phyloP scores from a whole-genome alignment of 2,797 vertebrate species.

The Chelon auratus region DNA sequence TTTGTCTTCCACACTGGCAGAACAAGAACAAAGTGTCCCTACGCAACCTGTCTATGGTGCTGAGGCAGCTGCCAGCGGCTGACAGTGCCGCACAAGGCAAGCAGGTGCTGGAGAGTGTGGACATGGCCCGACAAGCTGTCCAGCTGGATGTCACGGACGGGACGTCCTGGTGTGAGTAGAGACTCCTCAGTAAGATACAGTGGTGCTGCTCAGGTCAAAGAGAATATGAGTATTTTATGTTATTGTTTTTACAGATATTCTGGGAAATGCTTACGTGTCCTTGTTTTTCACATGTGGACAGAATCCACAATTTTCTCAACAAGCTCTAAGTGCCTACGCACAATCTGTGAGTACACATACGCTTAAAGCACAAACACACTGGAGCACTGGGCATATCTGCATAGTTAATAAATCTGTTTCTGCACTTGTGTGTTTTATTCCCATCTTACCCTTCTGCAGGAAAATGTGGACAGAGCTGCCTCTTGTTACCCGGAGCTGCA shows the following conservation, averaged over 20 bases:
- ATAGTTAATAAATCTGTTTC: neutral
- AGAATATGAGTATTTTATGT: neutral
- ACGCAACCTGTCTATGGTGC: slow-evolving; percentile 92
- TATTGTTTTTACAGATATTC: slow-evolving; percentile 85
- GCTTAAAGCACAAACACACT: no score
- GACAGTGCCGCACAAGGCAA: slow-evolving; percentile 79
- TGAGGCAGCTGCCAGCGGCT: slow-evolving; percentile 86
- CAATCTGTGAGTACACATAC: slow-evolving; percentile 87
- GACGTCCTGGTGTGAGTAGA: slow-evolving; percentile 93
- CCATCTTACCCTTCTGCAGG: slow-evolving; percentile 68
- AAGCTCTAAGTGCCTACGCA: slow-evolving; percentile 91
- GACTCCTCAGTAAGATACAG: no score
- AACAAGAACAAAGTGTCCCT: slow-evolving; percentile 93
- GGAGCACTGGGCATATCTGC: neutral
- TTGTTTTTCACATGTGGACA: slow-evolving; percentile 93
- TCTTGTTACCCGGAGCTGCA: slow-evolving; percentile 91
- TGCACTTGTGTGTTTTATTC: neutral
- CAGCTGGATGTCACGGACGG: slow-evolving; percentile 90
- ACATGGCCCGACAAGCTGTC: slow-evolving; percentile 89
- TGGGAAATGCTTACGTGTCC: slow-evolving; percentile 93
- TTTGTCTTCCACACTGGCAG: slow-evolving; percentile 65
- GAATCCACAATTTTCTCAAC: slow-evolving; percentile 91
- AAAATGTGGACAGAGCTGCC: slow-evolving; percentile 89
- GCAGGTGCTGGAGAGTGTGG: slow-evolving; percentile 89
- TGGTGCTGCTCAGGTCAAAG: neutral